Conservation (phyloP, 2,113 vertebrate genomes). For the Microcebus jonahi region DNA sequence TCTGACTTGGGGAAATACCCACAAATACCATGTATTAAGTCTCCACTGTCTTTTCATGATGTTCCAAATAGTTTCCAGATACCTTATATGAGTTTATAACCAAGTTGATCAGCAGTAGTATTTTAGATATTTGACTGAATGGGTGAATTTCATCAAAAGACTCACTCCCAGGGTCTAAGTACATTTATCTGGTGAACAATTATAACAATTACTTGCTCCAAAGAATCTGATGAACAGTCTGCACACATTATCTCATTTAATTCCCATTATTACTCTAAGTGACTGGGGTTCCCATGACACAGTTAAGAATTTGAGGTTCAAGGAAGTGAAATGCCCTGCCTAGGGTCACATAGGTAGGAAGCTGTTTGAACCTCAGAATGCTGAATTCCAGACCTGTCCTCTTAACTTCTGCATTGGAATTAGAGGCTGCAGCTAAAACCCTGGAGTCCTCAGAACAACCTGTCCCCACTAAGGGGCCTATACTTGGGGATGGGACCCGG, state of each 20-base stretch:
- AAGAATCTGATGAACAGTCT: accelerated
- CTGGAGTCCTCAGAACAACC: neutral
- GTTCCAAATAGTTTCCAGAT: neutral
- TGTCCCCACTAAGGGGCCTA: neutral
- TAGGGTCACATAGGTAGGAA: neutral
- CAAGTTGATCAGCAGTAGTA: neutral
- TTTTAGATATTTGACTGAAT: neutral
- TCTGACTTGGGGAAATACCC: neutral
- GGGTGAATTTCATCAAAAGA: neutral
- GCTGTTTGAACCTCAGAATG: neutral
- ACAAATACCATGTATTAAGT: accelerated
- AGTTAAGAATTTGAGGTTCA: neutral
- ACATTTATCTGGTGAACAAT: neutral
- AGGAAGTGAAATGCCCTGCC: neutral
- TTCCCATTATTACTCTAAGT: too few relatives aligned
- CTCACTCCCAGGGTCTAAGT: neutral
- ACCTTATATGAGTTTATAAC: neutral
- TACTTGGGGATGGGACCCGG: too few relatives aligned
- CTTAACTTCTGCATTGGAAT: neutral
- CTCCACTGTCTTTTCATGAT: neutral
- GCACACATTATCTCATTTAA: too few relatives aligned
- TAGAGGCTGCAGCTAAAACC: neutral
- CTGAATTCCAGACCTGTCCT: neutral
- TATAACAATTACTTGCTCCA: too few relatives aligned
- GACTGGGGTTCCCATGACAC: accelerated